phyloP scores from a whole-genome alignment of 2,113 vertebrate genomes.

The Meleagris gallopavo region DNA sequence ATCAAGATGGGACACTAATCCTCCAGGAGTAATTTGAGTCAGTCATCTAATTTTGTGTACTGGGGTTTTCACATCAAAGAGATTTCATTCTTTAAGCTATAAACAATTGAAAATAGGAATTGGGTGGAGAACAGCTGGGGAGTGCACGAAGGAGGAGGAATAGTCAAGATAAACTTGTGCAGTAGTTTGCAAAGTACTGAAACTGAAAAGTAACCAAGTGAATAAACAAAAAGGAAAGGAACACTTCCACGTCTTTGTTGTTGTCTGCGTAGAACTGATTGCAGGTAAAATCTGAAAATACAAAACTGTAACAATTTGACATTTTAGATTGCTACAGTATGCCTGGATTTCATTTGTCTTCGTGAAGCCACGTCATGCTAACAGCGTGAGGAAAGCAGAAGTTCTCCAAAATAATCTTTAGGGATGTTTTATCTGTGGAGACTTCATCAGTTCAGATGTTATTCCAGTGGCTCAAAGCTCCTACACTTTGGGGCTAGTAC shows the following conservation, averaged over 20 bases:
- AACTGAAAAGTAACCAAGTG: neutral
- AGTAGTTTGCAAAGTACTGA: neutral
- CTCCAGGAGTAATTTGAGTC: neutral
- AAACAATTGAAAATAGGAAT: neutral
- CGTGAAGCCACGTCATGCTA: neutral
- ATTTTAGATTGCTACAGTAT: neutral
- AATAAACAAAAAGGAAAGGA: neutral
- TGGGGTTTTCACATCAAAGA: neutral
- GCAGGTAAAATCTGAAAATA: neutral
- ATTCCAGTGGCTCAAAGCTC: neutral
- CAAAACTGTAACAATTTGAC: neutral
- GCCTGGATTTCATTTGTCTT: neutral
- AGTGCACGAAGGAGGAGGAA: neutral
- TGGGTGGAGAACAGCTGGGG: accelerated
- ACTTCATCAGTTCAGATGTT: neutral
- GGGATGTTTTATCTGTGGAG: neutral
- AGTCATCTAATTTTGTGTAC: neutral
- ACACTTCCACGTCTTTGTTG: neutral
- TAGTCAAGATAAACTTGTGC: neutral
- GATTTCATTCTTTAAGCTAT: neutral
- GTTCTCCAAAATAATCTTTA: neutral
- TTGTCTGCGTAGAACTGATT: neutral
- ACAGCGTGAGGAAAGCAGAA: neutral
- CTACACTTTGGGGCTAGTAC: neutral
- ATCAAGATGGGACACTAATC: neutral